phyloP scores from a whole-genome alignment of 1,140 invertebrate genomes.

The Dendroctonus valens region DNA sequence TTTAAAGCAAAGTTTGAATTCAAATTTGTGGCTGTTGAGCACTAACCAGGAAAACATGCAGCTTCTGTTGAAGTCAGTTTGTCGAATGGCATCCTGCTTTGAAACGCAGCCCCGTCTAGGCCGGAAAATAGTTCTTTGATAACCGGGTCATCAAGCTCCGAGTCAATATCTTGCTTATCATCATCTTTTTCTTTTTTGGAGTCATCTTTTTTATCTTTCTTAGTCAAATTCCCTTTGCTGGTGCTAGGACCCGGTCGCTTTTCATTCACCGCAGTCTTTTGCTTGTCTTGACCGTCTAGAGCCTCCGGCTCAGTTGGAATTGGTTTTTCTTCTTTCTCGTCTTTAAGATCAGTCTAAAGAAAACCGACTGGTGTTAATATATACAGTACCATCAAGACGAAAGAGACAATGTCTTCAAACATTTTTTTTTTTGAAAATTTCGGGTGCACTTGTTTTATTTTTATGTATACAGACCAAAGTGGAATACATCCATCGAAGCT shows the following conservation, averaged over 20 bases:
- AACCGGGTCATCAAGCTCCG: conserved; percentile 49
- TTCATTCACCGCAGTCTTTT: conserved; percentile 54
- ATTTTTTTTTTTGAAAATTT: too few species aligned
- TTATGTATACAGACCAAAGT: too few species aligned
- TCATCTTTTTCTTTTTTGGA: conserved; percentile 47
- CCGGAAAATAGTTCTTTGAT: conserved; percentile 56
- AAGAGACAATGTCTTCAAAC: too few species aligned
- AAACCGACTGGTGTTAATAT: too few species aligned
- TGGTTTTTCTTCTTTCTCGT: conserved; percentile 64
- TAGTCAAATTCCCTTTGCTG: conserved; percentile 46
- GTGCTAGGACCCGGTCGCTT: conserved; percentile 48
- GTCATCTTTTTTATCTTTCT: conserved; percentile 56
- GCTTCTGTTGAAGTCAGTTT: conserved; percentile 94
- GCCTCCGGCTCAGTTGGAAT: conserved; percentile 62
- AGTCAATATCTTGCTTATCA: conserved; percentile 53
- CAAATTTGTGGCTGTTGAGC: not conserved
- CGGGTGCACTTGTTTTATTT: too few species aligned
- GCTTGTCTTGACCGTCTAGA: conserved; percentile 60
- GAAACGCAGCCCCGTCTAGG: conserved; percentile 89
- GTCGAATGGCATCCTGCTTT: conserved; percentile 90
- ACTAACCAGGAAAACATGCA: conserved; percentile 72
- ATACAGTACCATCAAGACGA: too few species aligned
- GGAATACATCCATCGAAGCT: too few species aligned
- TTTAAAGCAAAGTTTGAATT: not conserved
- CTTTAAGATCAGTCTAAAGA: conserved; percentile 64